Evolutionary conservation across 2,888 invertebrate genomes (phyloP), one percentile per base, ranked within the genome.

Genomic region (Mycogona germanica): DNA sequence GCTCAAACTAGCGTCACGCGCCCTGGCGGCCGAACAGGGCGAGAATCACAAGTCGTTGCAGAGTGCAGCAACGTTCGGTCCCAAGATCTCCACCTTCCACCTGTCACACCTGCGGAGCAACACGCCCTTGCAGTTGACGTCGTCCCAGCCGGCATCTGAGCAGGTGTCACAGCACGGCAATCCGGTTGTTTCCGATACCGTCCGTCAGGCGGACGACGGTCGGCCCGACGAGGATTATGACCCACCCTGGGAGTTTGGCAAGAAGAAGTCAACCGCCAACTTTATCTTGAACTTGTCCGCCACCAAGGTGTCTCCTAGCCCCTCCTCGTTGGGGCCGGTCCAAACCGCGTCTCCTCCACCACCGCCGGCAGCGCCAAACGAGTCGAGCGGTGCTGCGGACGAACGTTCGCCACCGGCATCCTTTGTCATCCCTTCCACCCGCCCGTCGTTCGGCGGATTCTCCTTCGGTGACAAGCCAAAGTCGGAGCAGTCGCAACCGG

Each of bases 211-310:
- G 23, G 30, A 23, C 19, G 59, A 59, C 53, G 23, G 21, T 19
- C 45, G 58, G 26, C 58, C 58, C 9, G 28, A 45, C 29, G 58
- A 57, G 25, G 59, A 59, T 38, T 59, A 59, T 40, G 59, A 59
- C 45, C 47, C 53, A 12, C 59, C 59, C 9, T 59, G 59, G 59
- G 58, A 57, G 3, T 40, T 21, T 1, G 28, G 32, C 21, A 19
- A 37, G 29, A 55, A 55, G 44, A 51, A 47, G 28, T n/a, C 23
- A 30, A 28, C 47, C 23, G 23, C 42, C 42, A 42, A n/a, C 28
- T 9, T 42, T 14, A 42, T 42, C 28, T 42, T 25, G n/a, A 42
- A 42, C 7, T 4, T 28, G n/a, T n/a, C n/a, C n/a, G 40, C 4
- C 40, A 38, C 4, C 3, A 17, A 3, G 21, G 40, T 38, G 40